Conservation (phyloP, 2,888 invertebrate genomes). For the Antitype chi region DNA sequence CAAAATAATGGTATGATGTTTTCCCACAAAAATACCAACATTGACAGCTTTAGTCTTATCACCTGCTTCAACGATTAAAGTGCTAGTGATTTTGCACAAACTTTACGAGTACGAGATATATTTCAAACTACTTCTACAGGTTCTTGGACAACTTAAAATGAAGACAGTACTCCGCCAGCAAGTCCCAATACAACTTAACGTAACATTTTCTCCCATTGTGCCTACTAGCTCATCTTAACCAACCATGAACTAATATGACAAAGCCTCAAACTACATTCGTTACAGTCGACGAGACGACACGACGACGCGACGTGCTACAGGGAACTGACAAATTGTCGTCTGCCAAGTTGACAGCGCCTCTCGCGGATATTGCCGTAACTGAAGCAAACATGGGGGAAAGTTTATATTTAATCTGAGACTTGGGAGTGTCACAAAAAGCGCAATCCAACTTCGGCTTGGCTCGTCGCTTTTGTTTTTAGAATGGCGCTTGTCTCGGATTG, state of each 20-base stretch:
- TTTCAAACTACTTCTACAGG: neutral
- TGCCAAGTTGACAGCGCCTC: constrained; percentile 70
- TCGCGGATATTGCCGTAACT: constrained; percentile 76
- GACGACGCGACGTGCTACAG: constrained; percentile 56
- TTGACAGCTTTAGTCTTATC: neutral
- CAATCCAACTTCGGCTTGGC: constrained; percentile 71
- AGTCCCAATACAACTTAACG: constrained; percentile 15
- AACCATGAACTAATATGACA: constrained; percentile 65
- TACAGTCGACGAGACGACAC: constrained; percentile 51
- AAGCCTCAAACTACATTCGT: constrained; percentile 59
- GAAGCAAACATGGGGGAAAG: constrained; percentile 73
- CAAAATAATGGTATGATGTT: neutral
- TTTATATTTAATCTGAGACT: constrained; percentile 82
- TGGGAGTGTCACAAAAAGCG: constrained; percentile 73
- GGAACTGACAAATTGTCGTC: constrained; percentile 77
- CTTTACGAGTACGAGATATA: neutral
- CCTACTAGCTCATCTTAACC: constrained; percentile 40
- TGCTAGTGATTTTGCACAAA: neutral
- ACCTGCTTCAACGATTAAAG: neutral
- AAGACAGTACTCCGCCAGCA: neutral
- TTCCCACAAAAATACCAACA: neutral
- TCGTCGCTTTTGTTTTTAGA: constrained; percentile 71
- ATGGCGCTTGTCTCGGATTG: constrained; percentile 62
- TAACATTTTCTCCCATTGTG: constrained; percentile 35
- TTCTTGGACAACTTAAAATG: constrained; percentile 1